A percentile compares a stretch with the other conserved stretches of the same genome.
Conservation (phyloP, 2,888 invertebrate genomes). For the Nyleta sp. region DNA sequence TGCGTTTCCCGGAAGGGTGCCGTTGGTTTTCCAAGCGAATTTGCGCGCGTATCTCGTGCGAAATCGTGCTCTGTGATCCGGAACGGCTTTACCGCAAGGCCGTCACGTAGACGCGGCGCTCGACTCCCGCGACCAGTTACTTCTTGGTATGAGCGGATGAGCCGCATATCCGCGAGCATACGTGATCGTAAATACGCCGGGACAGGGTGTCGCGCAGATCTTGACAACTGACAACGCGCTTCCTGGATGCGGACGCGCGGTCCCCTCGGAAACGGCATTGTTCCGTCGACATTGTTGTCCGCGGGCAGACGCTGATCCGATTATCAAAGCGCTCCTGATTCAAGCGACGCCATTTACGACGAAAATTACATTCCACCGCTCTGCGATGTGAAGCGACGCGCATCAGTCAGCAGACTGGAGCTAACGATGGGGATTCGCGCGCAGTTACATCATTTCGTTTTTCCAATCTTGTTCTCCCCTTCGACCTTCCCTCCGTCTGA, state of each 20-base stretch:
- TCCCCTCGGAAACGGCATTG: conserved; percentile 41
- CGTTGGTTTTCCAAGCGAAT: conserved; percentile 33
- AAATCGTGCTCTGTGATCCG: conserved; percentile 68
- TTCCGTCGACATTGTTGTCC: conserved; percentile 40
- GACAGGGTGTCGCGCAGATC: too few relatives aligned
- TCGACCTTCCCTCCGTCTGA: too few relatives aligned
- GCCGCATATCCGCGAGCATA: too few relatives aligned
- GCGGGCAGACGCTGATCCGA: conserved; percentile 42
- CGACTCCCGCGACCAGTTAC: conserved; percentile 44
- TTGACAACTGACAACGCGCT: too few relatives aligned
- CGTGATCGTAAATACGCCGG: too few relatives aligned
- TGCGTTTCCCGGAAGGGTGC: conserved; percentile 36
- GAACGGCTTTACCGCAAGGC: conserved; percentile 70
- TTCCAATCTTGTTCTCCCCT: too few relatives aligned
- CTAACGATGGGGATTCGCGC: conserved; percentile 30
- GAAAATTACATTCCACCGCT: conserved; percentile 35
- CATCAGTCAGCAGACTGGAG: conserved; percentile 43
- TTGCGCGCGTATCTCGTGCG: conserved; percentile 50
- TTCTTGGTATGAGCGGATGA: conserved; percentile 60
- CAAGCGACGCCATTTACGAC: conserved; percentile 37
- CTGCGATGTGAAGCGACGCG: conserved; percentile 43
- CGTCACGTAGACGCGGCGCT: conserved; percentile 63
- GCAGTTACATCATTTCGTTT: conserved; percentile 10
- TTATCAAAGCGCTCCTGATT: conserved; percentile 44
- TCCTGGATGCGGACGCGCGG: conserved; percentile 71